phyloP scores from a whole-genome alignment of 2,113 vertebrate genomes.

The Brevimyrus niger region DNA sequence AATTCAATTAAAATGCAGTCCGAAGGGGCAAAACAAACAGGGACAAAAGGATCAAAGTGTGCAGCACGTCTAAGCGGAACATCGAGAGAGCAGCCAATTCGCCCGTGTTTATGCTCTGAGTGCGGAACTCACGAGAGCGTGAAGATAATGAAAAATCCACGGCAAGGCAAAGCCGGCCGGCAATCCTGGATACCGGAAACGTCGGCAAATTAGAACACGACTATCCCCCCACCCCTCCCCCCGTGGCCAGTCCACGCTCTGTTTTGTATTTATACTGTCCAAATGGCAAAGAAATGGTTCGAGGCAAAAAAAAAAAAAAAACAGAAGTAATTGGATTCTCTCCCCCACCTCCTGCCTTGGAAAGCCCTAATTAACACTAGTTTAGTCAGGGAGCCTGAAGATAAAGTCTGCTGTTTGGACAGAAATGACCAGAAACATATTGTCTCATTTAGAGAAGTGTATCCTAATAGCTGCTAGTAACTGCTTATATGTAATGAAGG shows the following conservation, averaged over 20 bases:
- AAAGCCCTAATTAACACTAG: constrained; percentile 61
- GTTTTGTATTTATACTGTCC: constrained; percentile 27
- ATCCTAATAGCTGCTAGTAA: constrained; percentile 54
- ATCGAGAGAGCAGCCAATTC: constrained; percentile 5
- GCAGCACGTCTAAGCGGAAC: not conserved
- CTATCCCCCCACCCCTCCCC: constrained; percentile 9
- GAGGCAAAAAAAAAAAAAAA: constrained; percentile 48
- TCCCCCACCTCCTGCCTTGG: constrained; percentile 46
- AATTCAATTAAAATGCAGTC: constrained; percentile 41
- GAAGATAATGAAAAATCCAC: constrained; percentile 14
- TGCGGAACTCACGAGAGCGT: not conserved
- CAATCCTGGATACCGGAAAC: constrained; percentile 16
- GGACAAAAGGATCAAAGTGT: constrained; percentile 12
- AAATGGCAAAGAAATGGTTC: constrained; percentile 56
- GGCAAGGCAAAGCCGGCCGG: not conserved
- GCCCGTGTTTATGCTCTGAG: not conserved
- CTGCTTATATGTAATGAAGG: constrained; percentile 64
- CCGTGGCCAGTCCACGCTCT: not conserved
- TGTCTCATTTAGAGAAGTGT: constrained; percentile 53
- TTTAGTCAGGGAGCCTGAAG: constrained; percentile 56
- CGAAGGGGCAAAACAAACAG: not conserved
- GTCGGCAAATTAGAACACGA: constrained; percentile 18
- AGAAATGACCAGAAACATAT: constrained; percentile 62
- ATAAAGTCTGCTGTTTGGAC: constrained; percentile 66
- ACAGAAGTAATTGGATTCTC: constrained; percentile 63